phyloP scores from a whole-genome alignment of 2,113 vertebrate species.

The Alouatta palliata region DNA sequence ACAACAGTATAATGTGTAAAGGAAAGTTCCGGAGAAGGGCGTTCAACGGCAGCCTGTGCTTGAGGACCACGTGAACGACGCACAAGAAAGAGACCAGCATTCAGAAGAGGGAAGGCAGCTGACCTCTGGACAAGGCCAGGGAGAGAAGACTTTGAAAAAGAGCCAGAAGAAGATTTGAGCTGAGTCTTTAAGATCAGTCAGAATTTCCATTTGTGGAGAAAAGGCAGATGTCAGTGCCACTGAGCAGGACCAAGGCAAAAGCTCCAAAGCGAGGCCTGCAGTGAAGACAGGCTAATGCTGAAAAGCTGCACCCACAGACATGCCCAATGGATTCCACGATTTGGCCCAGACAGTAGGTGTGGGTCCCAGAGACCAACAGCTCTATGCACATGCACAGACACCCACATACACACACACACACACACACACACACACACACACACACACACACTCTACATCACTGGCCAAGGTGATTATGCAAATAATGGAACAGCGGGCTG shows the following conservation, averaged over 20 bases:
- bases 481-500: not conserved
- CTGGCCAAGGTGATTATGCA: conserved; percentile 19
- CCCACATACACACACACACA: too few species aligned
- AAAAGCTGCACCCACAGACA: not conserved
- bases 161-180: not conserved
- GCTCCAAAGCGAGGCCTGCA: not conserved
- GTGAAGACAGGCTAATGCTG: not conserved
- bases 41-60: not conserved
- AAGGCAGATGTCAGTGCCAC: not conserved
- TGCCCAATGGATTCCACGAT: not conserved
- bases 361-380: not conserved
- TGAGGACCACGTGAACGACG: not conserved
- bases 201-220: not conserved
- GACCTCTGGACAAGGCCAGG: not conserved
- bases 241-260: not conserved
- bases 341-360: not conserved
- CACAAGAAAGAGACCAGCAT: not conserved
- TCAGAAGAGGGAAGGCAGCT: not conserved
- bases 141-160: not conserved
- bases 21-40: not conserved
- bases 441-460: not conserved
- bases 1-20: not conserved
- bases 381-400: too few species aligned
- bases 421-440: not conserved
- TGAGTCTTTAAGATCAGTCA: not conserved